A percentile compares a stretch with the other conserved stretches of the same genome.
Conservation (phyloP, 2,113 vertebrate genomes). For the Melanotaenia duboulayi region DNA sequence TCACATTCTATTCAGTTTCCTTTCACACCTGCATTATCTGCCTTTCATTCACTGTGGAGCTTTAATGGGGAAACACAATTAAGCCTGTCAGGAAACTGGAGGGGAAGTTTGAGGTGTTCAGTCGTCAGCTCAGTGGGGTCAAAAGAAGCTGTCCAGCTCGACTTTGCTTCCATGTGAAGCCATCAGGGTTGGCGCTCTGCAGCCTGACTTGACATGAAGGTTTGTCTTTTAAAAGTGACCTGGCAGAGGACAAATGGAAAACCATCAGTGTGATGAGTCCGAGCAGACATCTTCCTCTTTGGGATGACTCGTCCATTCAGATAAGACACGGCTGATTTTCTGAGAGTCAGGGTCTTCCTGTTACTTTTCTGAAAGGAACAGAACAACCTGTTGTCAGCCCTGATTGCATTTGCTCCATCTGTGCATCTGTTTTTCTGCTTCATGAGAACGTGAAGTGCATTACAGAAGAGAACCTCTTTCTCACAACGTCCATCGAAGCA, state of each 20-base stretch:
- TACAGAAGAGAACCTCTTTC: slow-evolving; percentile 22
- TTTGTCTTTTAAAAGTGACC: slow-evolving; percentile 49
- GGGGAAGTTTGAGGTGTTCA: slow-evolving; percentile 59
- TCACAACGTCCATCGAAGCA: slow-evolving; percentile 36
- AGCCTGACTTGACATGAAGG: slow-evolving; percentile 43
- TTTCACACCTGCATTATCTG: slow-evolving; percentile 70
- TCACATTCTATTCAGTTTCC: slow-evolving; percentile 64
- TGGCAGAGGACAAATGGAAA: slow-evolving; percentile 68
- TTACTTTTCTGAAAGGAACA: slow-evolving; percentile 41
- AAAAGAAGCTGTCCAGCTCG: slow-evolving; percentile 55
- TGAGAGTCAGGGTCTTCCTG: slow-evolving; percentile 5
- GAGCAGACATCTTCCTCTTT: slow-evolving; percentile 41
- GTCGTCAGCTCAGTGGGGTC: slow-evolving; percentile 49
- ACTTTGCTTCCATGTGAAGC: slow-evolving; percentile 49
- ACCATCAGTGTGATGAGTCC: slow-evolving; percentile 46
- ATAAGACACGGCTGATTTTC: slow-evolving; percentile 32
- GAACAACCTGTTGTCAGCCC: slow-evolving; percentile 29
- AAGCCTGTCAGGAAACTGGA: slow-evolving; percentile 29
- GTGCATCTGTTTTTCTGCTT: slow-evolving; percentile 28
- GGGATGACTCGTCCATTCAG: slow-evolving; percentile 54
- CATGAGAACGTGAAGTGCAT: slow-evolving; percentile 35
- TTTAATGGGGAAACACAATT: slow-evolving; percentile 55
- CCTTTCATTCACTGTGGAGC: slow-evolving; percentile 51
- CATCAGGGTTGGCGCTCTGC: neutral
- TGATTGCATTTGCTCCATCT: neutral